Base-by-base conservation (phyloP, 2,797 vertebrate genomes). In the Bovichtus diacanthus region DNA sequence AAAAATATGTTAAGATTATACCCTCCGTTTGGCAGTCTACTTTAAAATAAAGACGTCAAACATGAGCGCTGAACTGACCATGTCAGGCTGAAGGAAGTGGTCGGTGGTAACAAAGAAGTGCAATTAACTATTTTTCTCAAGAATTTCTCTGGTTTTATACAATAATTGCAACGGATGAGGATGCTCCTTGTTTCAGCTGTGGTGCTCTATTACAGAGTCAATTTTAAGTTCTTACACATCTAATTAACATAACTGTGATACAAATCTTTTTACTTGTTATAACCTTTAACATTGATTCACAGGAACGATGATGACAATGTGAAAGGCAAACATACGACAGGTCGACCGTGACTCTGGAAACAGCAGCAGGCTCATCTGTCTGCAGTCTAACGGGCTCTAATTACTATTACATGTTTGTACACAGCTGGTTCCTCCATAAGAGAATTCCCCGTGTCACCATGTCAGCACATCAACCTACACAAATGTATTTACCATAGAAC, bases 361-460 rank as follows among this genome's bases (percentile, higher is more conserved):
- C 85, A 87, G 78, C 78, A 78, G 79, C 74, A 46, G 61, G 74
- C 80, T 66, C 36, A 72, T 88, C 78, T 64, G 82, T 79, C 76
- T 75, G 74, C 76, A 54, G 70, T 61, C 82, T 84, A 80, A 59
- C 56, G 2, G 44, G 43, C 67, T 85, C 83, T 93, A 91, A 94
- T 93, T 87, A 76, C 88, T 93, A 92, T 93, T 92, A 80, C 93
- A 95, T 94, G 91, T 93, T 93, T 91, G 87, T 90, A 87, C 87
- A 90, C 93, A 94, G 93, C 90, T 94, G 94, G 91, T 94, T 95
- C 90, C 80, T 84, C 90, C 90, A 94, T 94, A 90, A 92, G 87
- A 88, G 77, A 89, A 87, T 87, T 90, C 91, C 87, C 87, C 55
- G 63, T 82, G 86, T 90, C 84, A 81, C 85, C 64, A 60, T 87